Percentiles rank a stretch among this genome's conserved stretches.
Conservation (phyloP, 2,888 invertebrate species). For the Caenorhabditis virilis region DNA sequence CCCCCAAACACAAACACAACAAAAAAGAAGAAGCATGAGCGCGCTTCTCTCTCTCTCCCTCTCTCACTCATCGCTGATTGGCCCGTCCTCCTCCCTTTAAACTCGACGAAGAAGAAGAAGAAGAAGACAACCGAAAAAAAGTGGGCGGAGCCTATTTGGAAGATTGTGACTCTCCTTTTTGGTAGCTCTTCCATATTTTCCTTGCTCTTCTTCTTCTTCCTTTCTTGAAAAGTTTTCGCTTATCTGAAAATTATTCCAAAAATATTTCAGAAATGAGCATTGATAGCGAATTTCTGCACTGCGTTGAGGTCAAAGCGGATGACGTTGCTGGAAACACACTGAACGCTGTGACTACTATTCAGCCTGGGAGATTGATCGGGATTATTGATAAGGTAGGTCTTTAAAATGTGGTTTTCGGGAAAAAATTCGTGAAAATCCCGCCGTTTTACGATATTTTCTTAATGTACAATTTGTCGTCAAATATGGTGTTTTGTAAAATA, state of each 20-base stretch:
- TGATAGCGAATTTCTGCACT: constrained; percentile 58
- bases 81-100: no score
- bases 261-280: constrained; percentile 52
- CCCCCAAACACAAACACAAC: no score
- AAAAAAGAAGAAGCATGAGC: constrained; percentile 6
- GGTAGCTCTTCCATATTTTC: background rate
- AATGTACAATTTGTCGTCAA: no score
- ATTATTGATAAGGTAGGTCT: constrained; percentile 49
- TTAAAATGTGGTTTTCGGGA: background rate
- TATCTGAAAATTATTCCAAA: background rate
- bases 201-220: background rate
- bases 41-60: constrained; percentile 6
- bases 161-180: constrained; percentile 7
- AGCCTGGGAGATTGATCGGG: constrained; percentile 56
- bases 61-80: background rate
- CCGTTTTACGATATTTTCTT: no score
- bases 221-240: background rate
- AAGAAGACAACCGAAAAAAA: no score
- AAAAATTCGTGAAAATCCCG: background rate
- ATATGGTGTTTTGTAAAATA: no score
- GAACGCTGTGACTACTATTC: constrained; percentile 39
- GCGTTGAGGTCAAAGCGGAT: constrained; percentile 56
- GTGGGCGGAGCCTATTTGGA: constrained; percentile 6
- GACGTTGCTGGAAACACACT: constrained; percentile 37
- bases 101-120: no score